A percentile compares a stretch with the other conserved stretches of the same genome.
Conservation (phyloP, 2,113 vertebrate species). For the Solea senegalensis region DNA sequence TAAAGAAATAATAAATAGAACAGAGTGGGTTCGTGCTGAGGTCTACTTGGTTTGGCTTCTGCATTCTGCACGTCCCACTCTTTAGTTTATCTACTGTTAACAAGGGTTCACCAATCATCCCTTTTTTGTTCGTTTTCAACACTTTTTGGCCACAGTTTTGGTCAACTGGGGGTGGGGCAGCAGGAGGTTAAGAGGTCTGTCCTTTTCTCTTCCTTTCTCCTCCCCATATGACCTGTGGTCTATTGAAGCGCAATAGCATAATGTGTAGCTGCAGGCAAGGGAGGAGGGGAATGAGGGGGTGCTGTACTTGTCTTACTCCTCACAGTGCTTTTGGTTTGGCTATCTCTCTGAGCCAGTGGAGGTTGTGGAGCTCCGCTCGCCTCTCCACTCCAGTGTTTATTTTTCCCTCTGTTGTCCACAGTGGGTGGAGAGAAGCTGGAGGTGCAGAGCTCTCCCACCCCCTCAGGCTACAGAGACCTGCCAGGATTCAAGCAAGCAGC, state of each 20-base stretch:
- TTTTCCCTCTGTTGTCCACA: slow-evolving; percentile 61
- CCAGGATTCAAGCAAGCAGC: slow-evolving; percentile 47
- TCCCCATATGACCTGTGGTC: slow-evolving; percentile 64
- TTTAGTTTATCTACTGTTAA: slow-evolving; percentile 31
- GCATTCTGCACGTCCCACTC: slow-evolving; percentile 16
- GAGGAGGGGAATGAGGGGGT: slow-evolving; percentile 55
- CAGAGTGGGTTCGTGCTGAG: slow-evolving; percentile 37
- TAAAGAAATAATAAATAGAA: slow-evolving; percentile 71
- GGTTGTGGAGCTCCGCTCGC: slow-evolving; percentile 50
- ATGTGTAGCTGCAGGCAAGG: slow-evolving; percentile 70
- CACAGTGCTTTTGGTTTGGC: slow-evolving; percentile 77
- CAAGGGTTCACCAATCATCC: slow-evolving; percentile 16
- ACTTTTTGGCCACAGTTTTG: slow-evolving; percentile 25
- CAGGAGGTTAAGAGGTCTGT: slow-evolving; percentile 75
- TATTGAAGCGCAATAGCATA: slow-evolving; percentile 74
- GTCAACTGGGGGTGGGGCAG: slow-evolving; percentile 52
- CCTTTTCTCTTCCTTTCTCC: slow-evolving; percentile 57
- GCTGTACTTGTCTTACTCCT: slow-evolving; percentile 47
- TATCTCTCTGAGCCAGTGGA: slow-evolving; percentile 54
- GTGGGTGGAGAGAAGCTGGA: slow-evolving; percentile 63
- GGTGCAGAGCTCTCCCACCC: slow-evolving; percentile 28
- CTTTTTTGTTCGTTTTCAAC: slow-evolving; percentile 24
- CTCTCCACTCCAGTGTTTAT: slow-evolving; percentile 61
- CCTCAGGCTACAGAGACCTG: slow-evolving; percentile 52
- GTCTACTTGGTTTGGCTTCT: slow-evolving; percentile 50